Percentiles rank a stretch among this genome's conserved stretches.
Conservation (phyloP, 2,888 invertebrate species). For the Encarsia formosa region DNA sequence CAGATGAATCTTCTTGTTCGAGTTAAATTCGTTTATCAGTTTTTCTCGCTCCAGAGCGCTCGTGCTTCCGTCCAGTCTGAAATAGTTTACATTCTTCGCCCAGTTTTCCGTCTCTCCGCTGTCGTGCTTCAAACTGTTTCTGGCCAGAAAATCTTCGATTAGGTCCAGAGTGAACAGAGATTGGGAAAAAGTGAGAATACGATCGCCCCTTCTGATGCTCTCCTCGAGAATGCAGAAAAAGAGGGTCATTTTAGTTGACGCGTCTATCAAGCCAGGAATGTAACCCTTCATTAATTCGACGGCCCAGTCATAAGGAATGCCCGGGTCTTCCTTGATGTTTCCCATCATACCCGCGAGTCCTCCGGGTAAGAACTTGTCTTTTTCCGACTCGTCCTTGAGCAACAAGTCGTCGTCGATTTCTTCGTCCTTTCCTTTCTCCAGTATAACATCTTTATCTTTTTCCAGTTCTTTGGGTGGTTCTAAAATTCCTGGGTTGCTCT, state of each 20-base stretch:
- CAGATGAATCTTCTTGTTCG: constrained; percentile 77
- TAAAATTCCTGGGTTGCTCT: constrained; percentile 46
- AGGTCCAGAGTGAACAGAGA: constrained; percentile 91
- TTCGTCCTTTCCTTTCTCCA: constrained; percentile 24
- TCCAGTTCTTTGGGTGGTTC: constrained; percentile 51
- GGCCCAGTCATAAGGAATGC: constrained; percentile 87
- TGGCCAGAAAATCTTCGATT: constrained; percentile 88
- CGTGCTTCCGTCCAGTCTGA: constrained; percentile 92
- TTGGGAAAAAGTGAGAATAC: constrained; percentile 92
- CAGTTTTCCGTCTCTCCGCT: constrained; percentile 69
- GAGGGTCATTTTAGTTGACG: constrained; percentile 92
- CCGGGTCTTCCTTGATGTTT: constrained; percentile 57
- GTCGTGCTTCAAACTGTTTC: constrained; percentile 57
- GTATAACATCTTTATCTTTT: constrained; percentile 21
- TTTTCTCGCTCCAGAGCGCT: constrained; percentile 91
- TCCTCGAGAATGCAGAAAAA: constrained; percentile 89
- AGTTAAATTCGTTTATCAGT: constrained; percentile 93
- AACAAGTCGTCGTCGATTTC: constrained; percentile 52
- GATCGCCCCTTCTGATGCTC: constrained; percentile 81
- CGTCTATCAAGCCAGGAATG: constrained; percentile 81
- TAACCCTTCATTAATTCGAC: constrained; percentile 80
- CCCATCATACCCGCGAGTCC: constrained; percentile 24
- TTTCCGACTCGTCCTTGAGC: constrained; percentile 56
- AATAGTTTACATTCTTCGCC: constrained; percentile 84
- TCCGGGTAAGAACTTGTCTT: constrained; percentile 48